Percentiles rank a stretch among this genome's conserved stretches.
phyloP scores from a whole-genome alignment of 2,113 vertebrate genomes.

The Aix galericulata region DNA sequence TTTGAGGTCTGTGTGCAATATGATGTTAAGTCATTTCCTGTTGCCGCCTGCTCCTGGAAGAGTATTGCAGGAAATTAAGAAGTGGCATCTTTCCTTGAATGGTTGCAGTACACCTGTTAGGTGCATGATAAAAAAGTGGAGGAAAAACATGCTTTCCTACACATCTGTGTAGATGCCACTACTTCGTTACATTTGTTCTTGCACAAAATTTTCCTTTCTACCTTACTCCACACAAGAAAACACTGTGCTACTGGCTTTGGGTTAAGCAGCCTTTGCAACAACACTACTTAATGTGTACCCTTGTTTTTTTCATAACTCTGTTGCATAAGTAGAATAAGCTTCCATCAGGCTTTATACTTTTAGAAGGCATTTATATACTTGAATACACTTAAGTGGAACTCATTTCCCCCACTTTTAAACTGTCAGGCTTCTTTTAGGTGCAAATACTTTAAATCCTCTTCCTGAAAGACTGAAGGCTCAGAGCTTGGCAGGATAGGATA shows the following conservation, averaged over 20 bases:
- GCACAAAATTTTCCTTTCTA: not conserved
- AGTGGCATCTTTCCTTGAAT: not conserved
- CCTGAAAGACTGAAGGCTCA: not conserved
- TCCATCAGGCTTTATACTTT: not conserved
- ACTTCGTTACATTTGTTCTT: not conserved
- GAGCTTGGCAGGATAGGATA: not conserved
- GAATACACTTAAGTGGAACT: not conserved
- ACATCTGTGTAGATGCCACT: not conserved
- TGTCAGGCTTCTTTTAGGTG: not conserved
- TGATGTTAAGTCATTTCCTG: not conserved
- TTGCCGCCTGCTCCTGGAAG: not conserved
- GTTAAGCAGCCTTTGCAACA: not conserved
- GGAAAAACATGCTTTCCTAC: not conserved
- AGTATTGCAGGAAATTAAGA: not conserved
- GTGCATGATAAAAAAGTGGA: not conserved
- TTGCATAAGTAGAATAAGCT: not conserved
- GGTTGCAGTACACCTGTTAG: not conserved
- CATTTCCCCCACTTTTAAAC: not conserved
- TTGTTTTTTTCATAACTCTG: not conserved
- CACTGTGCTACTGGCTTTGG: not conserved
- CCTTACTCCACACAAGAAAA: not conserved
- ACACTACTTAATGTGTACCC: accelerated
- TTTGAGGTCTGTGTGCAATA: not conserved
- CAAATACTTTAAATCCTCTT: not conserved
- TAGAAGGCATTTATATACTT: not conserved